Conservation (phyloP, 2,113 vertebrate genomes). For the Caloenas nicobarica region DNA sequence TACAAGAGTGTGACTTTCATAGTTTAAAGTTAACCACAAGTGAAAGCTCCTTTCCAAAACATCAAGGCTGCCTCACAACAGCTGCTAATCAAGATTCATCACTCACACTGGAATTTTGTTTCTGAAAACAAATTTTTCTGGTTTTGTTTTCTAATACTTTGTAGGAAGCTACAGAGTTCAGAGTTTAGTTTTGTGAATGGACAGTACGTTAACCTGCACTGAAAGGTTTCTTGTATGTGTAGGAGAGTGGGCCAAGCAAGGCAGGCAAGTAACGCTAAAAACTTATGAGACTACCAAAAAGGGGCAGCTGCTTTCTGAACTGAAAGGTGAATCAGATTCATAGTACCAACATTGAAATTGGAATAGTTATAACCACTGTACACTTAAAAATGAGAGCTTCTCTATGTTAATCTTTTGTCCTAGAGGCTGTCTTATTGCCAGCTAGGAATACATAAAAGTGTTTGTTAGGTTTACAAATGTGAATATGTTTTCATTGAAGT, state of each 20-base stretch:
- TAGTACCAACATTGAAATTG: neutral
- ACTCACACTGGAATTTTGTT: neutral
- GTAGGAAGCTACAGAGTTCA: slow-evolving; percentile 18
- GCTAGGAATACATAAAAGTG: neutral
- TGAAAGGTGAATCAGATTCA: neutral
- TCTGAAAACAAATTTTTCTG: neutral
- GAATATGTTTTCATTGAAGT: neutral
- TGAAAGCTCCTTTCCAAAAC: neutral
- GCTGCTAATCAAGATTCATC: slow-evolving; percentile 12
- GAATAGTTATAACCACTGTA: neutral
- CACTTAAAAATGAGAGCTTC: neutral
- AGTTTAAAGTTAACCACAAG: neutral
- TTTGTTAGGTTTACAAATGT: neutral
- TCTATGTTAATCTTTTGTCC: neutral
- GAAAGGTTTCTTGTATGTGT: slow-evolving; percentile 22
- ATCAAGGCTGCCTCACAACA: slow-evolving; percentile 21
- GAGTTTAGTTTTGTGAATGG: slow-evolving; percentile 53
- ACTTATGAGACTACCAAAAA: neutral
- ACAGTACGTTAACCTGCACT: neutral
- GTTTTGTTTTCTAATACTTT: neutral
- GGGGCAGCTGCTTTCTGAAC: slow-evolving; percentile 26
- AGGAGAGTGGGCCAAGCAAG: neutral
- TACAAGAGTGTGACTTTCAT: slow-evolving; percentile 24
- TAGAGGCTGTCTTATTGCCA: neutral
- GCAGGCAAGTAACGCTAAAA: slow-evolving; percentile 33